phyloP scores from a whole-genome alignment of 2,888 invertebrate genomes.

The Griposia aprilina region DNA sequence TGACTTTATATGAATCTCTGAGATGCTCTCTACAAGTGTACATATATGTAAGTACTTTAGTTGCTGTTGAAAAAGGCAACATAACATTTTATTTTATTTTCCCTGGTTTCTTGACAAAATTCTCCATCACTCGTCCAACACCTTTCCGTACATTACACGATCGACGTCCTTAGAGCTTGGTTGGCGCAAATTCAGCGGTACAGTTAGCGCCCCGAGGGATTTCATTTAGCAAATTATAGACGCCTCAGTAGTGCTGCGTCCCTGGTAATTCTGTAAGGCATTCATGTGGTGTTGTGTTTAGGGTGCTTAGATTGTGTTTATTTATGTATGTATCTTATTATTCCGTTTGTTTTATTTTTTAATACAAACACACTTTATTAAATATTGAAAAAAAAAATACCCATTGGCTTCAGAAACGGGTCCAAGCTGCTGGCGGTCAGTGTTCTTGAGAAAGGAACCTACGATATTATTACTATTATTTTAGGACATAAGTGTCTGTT shows the following conservation, averaged over 20 bases:
- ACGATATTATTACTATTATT: not conserved
- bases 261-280: slow-evolving; percentile 39
- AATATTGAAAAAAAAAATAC: not conserved
- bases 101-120: not conserved
- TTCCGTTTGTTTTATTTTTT: not conserved
- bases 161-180: slow-evolving; percentile 29
- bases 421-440: not conserved
- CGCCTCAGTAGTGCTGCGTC: slow-evolving; percentile 53
- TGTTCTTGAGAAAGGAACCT: not conserved
- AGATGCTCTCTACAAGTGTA: no score
- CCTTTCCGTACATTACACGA: slow-evolving; percentile 1
- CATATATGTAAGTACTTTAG: no score
- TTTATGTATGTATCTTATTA: not conserved
- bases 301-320: not conserved
- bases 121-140: slow-evolving; percentile 1
- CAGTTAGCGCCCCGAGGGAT: slow-evolving; percentile 62
- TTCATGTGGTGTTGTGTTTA: slow-evolving; percentile 15
- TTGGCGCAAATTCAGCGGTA: slow-evolving; percentile 60
- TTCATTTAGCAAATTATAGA: slow-evolving; percentile 70
- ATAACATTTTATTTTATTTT: not conserved
- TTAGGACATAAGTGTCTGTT: not conserved
- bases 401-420: no score
- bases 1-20: no score
- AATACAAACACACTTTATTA: no score
- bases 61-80: no score